These are phyloP conservation scores for Drosophila ercepeae DNA, from an alignment of 1,140 invertebrate genomes.

Conservation along the genomic window DNA sequence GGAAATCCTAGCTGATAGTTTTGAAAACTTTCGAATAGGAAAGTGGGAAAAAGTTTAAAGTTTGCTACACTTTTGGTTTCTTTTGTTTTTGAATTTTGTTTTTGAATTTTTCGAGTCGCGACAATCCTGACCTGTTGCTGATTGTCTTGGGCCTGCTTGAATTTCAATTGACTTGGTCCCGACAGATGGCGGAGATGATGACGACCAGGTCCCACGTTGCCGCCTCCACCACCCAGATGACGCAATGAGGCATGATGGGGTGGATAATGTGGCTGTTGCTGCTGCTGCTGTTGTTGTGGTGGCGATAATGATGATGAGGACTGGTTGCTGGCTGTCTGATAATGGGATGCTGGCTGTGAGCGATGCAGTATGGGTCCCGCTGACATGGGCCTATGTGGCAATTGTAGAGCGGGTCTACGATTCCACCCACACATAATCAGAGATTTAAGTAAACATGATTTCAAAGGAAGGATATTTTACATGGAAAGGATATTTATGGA, in stretches of 20 bases:
- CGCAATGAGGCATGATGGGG: slow-evolving; percentile 79
- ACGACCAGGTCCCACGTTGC: slow-evolving; percentile 57
- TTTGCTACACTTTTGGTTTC: background rate
- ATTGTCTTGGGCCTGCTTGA: slow-evolving; percentile 75
- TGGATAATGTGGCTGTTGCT: slow-evolving; percentile 64
- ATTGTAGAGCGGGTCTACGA: slow-evolving; percentile 74
- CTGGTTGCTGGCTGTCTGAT: slow-evolving; percentile 62
- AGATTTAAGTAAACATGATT: slow-evolving; percentile 35
- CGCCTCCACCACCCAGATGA: slow-evolving; percentile 66
- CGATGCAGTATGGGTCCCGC: slow-evolving; percentile 83
- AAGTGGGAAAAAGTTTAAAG: background rate
- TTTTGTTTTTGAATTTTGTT: slow-evolving; percentile 1
- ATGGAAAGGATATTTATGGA: background rate
- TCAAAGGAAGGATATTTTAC: background rate
- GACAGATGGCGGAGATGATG: slow-evolving; percentile 55
- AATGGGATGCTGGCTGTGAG: slow-evolving; percentile 74
- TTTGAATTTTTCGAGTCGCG: slow-evolving; percentile 12
- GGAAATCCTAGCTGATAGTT: background rate
- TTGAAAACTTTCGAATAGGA: background rate
- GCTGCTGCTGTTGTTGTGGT: slow-evolving; percentile 48
- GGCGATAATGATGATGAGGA: slow-evolving; percentile 56
- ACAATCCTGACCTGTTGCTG: slow-evolving; percentile 78
- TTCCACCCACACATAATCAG: slow-evolving; percentile 32
- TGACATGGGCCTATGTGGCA: slow-evolving; percentile 83
- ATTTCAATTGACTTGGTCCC: slow-evolving; percentile 72